Evolutionary conservation across 1,140 invertebrate species (phyloP), one percentile per base, ranked within the genome.

Genomic region (Heliconius hermathena): DNA sequence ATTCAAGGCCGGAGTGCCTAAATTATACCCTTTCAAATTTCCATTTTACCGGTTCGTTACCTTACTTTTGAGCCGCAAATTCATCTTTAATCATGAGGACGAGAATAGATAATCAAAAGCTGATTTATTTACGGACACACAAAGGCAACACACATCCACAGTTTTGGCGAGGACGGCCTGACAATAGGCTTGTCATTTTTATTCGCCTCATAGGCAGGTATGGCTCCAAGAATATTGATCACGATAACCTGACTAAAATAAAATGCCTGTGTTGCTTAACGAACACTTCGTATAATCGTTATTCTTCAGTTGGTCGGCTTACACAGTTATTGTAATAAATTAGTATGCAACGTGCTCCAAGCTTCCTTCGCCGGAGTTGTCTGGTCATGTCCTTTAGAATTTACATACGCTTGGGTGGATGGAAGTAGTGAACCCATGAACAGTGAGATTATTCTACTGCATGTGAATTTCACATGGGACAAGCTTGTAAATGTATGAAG

Each of bases 101-200:
- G 80, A 82, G 81, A 84, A 85, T 84, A 81, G 78, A 85, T 78
- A 80, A 73, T 77, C 72, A 78, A 54, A 79, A 74, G 77, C 78
- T 83, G 77, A 85, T 87, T 85, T 85, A 83, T 84, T 80, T 82
- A 86, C 73, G 80, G 52, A 76, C 49, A 79, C 52, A 79, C 83
- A 76, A 81, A 81, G 71, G 73, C 36, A 78, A 72, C 81, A 80
- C 83, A 76, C 66, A 81, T 78, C 87, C 84, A 90, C 89, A 89
- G 74, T 87, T 92, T 90, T 90, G 87, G 88, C 91, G 87, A 88
- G 83, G 87, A 82, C 82, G 80, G 82, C 83, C 86, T 87, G 77
- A 90, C 91, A 91, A 91, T 93, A 77, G 82, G 66, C 71, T 74
- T 83, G 80, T 91, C 85, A 89, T 92, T 92, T 84, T 87, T 88